Evolutionary conservation across 2,888 invertebrate species (phyloP).

Genomic region (Podotricha telesiphe): DNA sequence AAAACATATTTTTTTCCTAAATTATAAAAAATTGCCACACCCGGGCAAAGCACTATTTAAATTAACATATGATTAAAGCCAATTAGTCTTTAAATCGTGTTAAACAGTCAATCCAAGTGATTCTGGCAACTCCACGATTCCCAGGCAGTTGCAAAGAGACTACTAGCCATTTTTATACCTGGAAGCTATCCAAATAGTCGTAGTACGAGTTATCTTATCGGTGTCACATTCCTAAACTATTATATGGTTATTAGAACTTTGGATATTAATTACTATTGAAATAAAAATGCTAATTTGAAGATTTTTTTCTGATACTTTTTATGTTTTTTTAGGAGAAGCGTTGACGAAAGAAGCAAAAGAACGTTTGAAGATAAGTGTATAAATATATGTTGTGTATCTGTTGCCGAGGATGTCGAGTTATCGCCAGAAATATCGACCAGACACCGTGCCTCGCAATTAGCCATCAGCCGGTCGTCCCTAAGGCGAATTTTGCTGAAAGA

Average conservation of each 20-base stretch:
- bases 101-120: conserved; percentile 29
- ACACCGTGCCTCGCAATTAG: too few species aligned
- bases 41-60: conserved; percentile 14
- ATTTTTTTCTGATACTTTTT: too few species aligned
- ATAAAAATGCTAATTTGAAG: background rate
- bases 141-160: conserved; percentile 70
- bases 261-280: background rate
- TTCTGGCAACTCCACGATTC: conserved; percentile 46
- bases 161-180: conserved; percentile 79
- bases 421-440: too few species aligned
- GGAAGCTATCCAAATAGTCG: conserved; percentile 73
- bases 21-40: background rate
- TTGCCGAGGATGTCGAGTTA: too few species aligned
- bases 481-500: too few species aligned
- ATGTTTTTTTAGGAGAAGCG: too few species aligned
- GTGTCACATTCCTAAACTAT: conserved; percentile 39
- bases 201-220: conserved; percentile 61
- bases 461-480: too few species aligned
- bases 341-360: too few species aligned
- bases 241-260: conserved; percentile 39
- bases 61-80: conserved; percentile 15
- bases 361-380: too few species aligned
- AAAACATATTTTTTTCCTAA: background rate
- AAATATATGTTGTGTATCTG: too few species aligned
- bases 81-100: conserved; percentile 28